Conservation (phyloP, 1,140 invertebrate genomes). For the Atta colombica region DNA sequence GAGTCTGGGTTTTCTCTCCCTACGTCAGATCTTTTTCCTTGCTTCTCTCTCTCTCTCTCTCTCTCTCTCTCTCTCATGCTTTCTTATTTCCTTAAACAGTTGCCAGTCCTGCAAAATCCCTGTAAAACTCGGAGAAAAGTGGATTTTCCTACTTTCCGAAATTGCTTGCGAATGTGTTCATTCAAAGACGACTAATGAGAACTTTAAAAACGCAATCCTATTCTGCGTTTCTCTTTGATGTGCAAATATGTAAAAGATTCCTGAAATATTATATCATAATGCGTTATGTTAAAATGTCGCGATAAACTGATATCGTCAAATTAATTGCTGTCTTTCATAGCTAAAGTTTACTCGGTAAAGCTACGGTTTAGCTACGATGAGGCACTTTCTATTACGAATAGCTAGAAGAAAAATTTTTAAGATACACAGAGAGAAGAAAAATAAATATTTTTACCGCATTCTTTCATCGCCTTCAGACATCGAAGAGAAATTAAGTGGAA, state of each 20-base stretch:
- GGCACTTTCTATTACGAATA: neutral
- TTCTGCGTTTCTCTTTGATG: neutral
- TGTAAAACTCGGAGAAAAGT: conserved; percentile 41
- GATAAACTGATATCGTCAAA: neutral
- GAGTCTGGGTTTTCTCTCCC: conserved; percentile 70
- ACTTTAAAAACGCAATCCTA: neutral
- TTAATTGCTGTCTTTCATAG: neutral
- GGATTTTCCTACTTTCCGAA: conserved; percentile 56
- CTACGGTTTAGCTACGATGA: neutral
- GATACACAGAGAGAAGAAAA: conserved; percentile 23
- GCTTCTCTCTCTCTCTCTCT: neutral
- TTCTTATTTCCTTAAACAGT: conserved; percentile 59
- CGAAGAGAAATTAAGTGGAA: conserved; percentile 55
- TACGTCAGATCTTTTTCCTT: conserved; percentile 22
- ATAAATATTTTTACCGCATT: conserved; percentile 48
- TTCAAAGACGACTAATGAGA: conserved; percentile 44
- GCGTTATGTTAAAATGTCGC: neutral
- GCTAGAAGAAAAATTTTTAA: neutral
- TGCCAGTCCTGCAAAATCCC: conserved; percentile 52
- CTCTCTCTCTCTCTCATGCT: neutral
- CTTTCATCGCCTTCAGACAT: conserved; percentile 18
- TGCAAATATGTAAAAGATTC: neutral
- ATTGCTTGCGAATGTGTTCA: conserved; percentile 54
- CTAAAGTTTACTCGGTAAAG: neutral
- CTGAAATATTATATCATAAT: neutral